These are phyloP conservation scores for Hypocryptadius cinnamomeus DNA, from an alignment of 2,113 vertebrate species.

Conservation along the genomic window DNA sequence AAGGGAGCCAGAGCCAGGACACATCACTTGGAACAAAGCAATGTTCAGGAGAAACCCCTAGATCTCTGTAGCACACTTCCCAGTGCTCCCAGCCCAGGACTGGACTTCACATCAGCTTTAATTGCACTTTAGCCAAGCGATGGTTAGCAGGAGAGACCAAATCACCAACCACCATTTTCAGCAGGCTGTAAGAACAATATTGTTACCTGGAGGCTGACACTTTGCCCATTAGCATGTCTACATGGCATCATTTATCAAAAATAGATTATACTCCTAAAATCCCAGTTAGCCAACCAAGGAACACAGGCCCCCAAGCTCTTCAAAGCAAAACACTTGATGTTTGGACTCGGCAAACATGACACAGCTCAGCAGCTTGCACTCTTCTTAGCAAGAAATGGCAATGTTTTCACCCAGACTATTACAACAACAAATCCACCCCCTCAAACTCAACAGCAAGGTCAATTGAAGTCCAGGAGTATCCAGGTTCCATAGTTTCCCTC, in stretches of 20 bases:
- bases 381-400: neutral
- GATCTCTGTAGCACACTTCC: neutral
- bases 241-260: neutral
- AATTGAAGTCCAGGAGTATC: neutral
- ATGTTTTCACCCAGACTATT: neutral
- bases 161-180: neutral
- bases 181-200: neutral
- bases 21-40: neutral
- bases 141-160: neutral
- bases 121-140: neutral
- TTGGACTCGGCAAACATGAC: neutral
- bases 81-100: neutral
- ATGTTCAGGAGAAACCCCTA: neutral
- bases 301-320: neutral
- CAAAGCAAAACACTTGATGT: neutral
- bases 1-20: neutral
- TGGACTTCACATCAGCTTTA: neutral
- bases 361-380: neutral
- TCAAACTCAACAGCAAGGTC: neutral
- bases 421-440: neutral
- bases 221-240: neutral
- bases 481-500: neutral
- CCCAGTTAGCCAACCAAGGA: neutral
- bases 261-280: neutral
- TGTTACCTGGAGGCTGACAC: neutral